Percentiles rank a stretch among this genome's conserved stretches.
Evolutionary conservation across 2,888 invertebrate species (phyloP).

Genomic region (Iselma pallidipennis): DNA sequence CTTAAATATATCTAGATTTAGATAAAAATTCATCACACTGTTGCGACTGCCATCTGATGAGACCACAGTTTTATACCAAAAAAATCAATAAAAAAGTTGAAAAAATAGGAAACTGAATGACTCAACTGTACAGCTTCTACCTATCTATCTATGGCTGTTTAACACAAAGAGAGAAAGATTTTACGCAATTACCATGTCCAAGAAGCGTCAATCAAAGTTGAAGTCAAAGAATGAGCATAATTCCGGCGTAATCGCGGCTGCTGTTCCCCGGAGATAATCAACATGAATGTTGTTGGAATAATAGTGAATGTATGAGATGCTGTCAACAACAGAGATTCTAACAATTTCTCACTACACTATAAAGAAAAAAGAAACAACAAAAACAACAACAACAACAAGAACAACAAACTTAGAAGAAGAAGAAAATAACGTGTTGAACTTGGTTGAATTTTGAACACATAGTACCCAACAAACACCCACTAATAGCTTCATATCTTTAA

Average conservation of each 20-base stretch:
- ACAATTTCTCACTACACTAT: slow-evolving; percentile 8
- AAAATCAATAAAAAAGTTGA: too few species aligned
- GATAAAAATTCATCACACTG: too few species aligned
- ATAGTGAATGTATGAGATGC: too few species aligned
- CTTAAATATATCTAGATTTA: too few species aligned
- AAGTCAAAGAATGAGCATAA: background rate
- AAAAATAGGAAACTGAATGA: too few species aligned
- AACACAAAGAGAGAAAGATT: background rate
- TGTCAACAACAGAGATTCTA: background rate
- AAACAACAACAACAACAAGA: too few species aligned
- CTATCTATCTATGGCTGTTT: too few species aligned
- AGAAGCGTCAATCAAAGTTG: background rate
- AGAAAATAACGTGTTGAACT: too few species aligned
- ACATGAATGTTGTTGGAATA: background rate
- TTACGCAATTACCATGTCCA: background rate
- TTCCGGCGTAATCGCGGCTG: background rate
- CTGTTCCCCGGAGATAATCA: background rate
- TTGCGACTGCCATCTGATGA: too few species aligned
- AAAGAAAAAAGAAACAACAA: background rate
- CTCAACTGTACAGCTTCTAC: too few species aligned
- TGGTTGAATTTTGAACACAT: background rate
- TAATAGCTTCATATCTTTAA: slow-evolving; percentile 33
- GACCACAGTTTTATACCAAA: too few species aligned
- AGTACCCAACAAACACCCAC: slow-evolving; percentile 40
- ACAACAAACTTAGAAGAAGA: too few species aligned